Conservation (phyloP, 1,140 invertebrate genomes). For the Whitmania pigra region DNA sequence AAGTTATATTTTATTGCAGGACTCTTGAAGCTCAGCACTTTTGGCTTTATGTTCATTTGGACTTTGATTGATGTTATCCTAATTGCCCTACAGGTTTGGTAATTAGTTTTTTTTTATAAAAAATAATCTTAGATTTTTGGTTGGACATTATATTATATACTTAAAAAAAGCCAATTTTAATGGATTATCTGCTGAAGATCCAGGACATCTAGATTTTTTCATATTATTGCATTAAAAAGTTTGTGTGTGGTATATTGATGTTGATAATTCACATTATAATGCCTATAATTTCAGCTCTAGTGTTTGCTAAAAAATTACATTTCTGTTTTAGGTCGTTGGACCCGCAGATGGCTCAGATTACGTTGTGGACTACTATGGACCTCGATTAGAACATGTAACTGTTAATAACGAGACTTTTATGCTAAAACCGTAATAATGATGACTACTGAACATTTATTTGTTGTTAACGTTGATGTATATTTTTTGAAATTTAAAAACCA, state of each 20-base stretch:
- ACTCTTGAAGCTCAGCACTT: slow-evolving; percentile 79
- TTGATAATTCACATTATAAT: no score
- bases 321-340: slow-evolving; percentile 53
- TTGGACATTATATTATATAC: slow-evolving; percentile 11
- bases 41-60: slow-evolving; percentile 89
- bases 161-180: slow-evolving; percentile 11
- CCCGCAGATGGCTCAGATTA: slow-evolving; percentile 94
- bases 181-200: not conserved
- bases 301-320: no score
- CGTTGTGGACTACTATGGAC: slow-evolving; percentile 80
- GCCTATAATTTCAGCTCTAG: no score
- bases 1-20: slow-evolving; percentile 44
- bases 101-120: slow-evolving; percentile 10
- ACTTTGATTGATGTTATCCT: slow-evolving; percentile 87
- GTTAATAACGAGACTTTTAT: slow-evolving; percentile 74
- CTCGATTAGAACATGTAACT: slow-evolving; percentile 59
- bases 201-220: no score
- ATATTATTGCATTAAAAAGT: no score
- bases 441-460: not conserved
- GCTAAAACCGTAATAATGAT: slow-evolving; percentile 47
- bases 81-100: slow-evolving; percentile 65
- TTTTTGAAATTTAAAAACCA: not conserved
- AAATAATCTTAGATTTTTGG: not conserved
- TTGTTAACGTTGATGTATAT: not conserved
- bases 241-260: no score